Conservation (phyloP, 1,140 invertebrate species). For the Lasaia peninsularis region DNA sequence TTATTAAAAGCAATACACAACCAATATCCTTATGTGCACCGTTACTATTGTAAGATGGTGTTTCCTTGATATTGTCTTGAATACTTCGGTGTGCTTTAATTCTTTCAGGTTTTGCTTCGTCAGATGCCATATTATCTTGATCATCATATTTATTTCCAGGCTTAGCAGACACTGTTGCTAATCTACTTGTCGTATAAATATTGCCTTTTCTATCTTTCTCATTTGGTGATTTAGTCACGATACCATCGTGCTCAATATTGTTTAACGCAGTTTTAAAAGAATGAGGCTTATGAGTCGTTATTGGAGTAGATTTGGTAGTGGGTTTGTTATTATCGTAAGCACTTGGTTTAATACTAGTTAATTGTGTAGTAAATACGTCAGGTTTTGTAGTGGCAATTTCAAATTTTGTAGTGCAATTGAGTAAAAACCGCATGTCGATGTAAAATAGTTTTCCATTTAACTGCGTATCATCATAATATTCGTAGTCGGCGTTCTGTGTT, state of each 20-base stretch:
- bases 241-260: conserved; percentile 1
- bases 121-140: conserved; percentile 49
- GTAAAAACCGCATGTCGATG: conserved; percentile 51
- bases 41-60: conserved; percentile 18
- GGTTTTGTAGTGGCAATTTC: conserved; percentile 18
- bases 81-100: conserved; percentile 54
- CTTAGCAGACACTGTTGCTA: conserved; percentile 62
- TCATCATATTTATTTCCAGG: conserved; percentile 43
- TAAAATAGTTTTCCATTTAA: conserved; percentile 65
- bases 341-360: conserved; percentile 14
- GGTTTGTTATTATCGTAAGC: conserved; percentile 3
- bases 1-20: conserved; percentile 30
- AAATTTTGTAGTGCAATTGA: conserved; percentile 43
- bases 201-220: conserved; percentile 14
- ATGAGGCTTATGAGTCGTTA: conserved; percentile 15
- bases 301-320: conserved; percentile 18
- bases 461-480: conserved; percentile 65
- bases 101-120: conserved; percentile 55
- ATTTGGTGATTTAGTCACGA: conserved; percentile 18
- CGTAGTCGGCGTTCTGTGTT: conserved; percentile 42
- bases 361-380: conserved; percentile 10
- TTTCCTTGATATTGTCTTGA: conserved; percentile 36
- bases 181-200: conserved; percentile 46
- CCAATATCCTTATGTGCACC: conserved; percentile 33
- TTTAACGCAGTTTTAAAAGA: conserved; percentile 2